These are phyloP conservation scores for Byasa hedistus DNA, from an alignment of 2,888 invertebrate species.

Conservation along the genomic window DNA sequence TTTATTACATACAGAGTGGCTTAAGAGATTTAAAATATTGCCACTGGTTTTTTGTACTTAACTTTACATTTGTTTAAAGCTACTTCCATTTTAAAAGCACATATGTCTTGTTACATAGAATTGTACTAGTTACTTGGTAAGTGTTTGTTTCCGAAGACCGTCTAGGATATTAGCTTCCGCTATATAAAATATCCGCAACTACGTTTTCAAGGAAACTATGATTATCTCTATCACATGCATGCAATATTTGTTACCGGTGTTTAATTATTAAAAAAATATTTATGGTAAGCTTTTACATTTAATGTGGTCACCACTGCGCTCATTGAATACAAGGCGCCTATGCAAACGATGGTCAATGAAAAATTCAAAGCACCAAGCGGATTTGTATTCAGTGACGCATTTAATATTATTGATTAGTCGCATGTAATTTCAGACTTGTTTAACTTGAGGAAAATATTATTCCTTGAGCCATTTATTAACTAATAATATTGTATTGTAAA, in stretches of 20 bases:
- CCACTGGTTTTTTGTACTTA: too few relatives aligned
- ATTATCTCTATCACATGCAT: background rate
- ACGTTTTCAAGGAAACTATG: too few relatives aligned
- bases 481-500: background rate
- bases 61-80: too few relatives aligned
- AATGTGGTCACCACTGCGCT: slow-evolving; percentile 59
- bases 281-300: slow-evolving; percentile 46
- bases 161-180: too few relatives aligned
- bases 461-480: slow-evolving; percentile 12
- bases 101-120: too few relatives aligned
- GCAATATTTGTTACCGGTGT: background rate
- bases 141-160: too few relatives aligned
- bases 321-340: slow-evolving; percentile 41
- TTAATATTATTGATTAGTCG: slow-evolving; percentile 40
- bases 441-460: slow-evolving; percentile 17
- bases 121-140: too few relatives aligned
- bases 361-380: slow-evolving; percentile 41
- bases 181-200: too few relatives aligned
- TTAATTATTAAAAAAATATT: background rate
- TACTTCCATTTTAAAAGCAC: too few relatives aligned
- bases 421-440: slow-evolving; percentile 29
- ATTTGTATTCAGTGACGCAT: slow-evolving; percentile 44
- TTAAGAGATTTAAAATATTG: too few relatives aligned
- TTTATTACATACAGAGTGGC: too few relatives aligned
- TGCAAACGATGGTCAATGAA: slow-evolving; percentile 49